Evolutionary conservation across 1,140 invertebrate genomes (phyloP), one percentile per base, ranked within the genome.

Genomic region (Hylaeus anthracinus): DNA sequence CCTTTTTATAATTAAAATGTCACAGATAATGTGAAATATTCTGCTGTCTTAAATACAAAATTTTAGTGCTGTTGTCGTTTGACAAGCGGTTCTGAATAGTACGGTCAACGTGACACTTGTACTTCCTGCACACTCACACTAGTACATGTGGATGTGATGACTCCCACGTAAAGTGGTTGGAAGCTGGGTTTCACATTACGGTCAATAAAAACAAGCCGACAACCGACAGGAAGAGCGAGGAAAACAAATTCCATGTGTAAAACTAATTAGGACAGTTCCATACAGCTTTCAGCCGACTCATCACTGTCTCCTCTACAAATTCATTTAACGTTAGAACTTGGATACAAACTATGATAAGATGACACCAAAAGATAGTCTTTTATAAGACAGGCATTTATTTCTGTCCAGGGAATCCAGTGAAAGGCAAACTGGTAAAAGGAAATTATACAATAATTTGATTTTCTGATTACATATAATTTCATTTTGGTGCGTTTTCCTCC

Each of bases 171-270:
- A 86, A 83, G 81, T 86, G 73, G 84, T 53, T 72, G 82, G 80
- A 69, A 64, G 64, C 87, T 86, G 88, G 75, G 86, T 90, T 90
- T 90, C 88, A 69, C 88, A 88, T 89, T 90, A 90, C 86, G 79
- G 70, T 82, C 71, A 84, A 87, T 89, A 90, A 90, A 90, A 90
- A 90, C 81, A 79, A 64, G 70, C 45, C 60, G 72, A 69, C 60
- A 39, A 72, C 63, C 37, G 69, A 45, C 73, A 55, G 39, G 61
- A 45, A 56, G 58, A 60, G 48, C 63, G 26, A 72, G 64, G 69
- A 71, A 84, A 86, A 88, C 60, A 84, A 83, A 84, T 86, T 86
- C 43, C 86, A 89, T 88, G 84, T 88, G 88, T 63, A 85, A 84
- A 86, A 88, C 66, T 88, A 90, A 90, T 90, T 89, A 89, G 79